These are phyloP conservation scores for Littorina saxatilis DNA, from an alignment of 1,140 invertebrate species.

Conservation along the genomic window DNA sequence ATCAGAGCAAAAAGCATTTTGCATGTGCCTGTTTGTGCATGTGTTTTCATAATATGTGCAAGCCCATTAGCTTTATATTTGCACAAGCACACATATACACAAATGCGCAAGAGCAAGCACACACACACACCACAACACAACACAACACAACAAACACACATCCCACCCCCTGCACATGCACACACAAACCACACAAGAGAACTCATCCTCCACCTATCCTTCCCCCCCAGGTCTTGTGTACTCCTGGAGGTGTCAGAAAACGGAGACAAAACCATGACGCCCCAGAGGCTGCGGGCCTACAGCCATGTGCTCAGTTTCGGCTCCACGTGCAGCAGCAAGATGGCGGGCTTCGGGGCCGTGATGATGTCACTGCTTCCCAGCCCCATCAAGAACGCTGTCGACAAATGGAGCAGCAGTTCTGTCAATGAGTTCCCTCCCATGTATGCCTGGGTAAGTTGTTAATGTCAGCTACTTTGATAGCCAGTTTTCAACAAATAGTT, in stretches of 20 bases:
- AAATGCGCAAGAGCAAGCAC: neutral
- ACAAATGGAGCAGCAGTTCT: conserved; percentile 81
- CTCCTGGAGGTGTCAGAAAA: conserved; percentile 76
- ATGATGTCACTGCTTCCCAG: conserved; percentile 80
- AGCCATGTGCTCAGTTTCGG: conserved; percentile 80
- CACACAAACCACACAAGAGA: too few relatives aligned
- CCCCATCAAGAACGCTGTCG: conserved; percentile 79
- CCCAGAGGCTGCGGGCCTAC: conserved; percentile 74
- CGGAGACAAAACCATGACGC: conserved; percentile 59
- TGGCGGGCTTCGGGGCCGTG: conserved; percentile 78
- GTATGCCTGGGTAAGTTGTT: conserved; percentile 73
- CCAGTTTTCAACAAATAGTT: too few relatives aligned
- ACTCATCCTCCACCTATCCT: too few relatives aligned
- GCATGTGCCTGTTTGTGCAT: too few relatives aligned
- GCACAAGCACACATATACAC: neutral
- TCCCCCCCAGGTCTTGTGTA: conserved; percentile 75
- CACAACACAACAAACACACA: neutral
- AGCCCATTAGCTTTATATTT: neutral
- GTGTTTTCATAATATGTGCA: neutral
- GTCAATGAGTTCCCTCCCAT: conserved; percentile 77
- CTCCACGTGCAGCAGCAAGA: conserved; percentile 77
- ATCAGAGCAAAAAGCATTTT: too few relatives aligned
- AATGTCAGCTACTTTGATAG: too few relatives aligned
- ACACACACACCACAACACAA: neutral
- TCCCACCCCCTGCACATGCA: neutral